phyloP scores from a whole-genome alignment of 2,113 vertebrate species.

The Redunca redunca region DNA sequence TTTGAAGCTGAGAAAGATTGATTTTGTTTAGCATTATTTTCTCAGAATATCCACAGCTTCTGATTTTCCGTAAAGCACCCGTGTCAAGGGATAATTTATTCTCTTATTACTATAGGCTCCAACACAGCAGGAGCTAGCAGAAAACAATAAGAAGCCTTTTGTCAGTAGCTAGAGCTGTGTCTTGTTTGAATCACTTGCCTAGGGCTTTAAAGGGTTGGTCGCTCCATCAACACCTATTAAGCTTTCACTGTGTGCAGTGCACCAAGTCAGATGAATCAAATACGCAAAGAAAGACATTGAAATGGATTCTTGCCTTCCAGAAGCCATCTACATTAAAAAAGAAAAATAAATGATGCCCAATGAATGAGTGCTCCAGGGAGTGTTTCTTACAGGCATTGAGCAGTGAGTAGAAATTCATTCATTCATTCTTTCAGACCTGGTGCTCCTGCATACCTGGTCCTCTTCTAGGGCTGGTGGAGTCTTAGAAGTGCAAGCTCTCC shows the following conservation, averaged over 20 bases:
- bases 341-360: not conserved
- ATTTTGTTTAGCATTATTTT: constrained; percentile 37
- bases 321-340: not conserved
- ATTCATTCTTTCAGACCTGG: not conserved
- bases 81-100: not conserved
- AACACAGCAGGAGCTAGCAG: not conserved
- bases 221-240: not conserved
- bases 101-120: not conserved
- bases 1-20: constrained; percentile 40
- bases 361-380: not conserved
- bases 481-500: not conserved
- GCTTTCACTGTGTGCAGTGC: not conserved
- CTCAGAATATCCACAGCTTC: not conserved
- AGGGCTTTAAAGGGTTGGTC: not conserved
- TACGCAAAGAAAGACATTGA: not conserved
- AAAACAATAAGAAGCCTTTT: not conserved
- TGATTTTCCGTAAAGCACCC: not conserved
- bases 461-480: not conserved
- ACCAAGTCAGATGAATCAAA: not conserved
- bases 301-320: not conserved
- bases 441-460: not conserved
- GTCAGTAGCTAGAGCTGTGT: not conserved
- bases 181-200: not conserved
- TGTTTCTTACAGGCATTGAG: not conserved
- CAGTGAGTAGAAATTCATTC: not conserved